These are phyloP conservation scores for Leptobrachium ailaonicum DNA, from an alignment of 2,113 vertebrate species.

Conservation along the genomic window DNA sequence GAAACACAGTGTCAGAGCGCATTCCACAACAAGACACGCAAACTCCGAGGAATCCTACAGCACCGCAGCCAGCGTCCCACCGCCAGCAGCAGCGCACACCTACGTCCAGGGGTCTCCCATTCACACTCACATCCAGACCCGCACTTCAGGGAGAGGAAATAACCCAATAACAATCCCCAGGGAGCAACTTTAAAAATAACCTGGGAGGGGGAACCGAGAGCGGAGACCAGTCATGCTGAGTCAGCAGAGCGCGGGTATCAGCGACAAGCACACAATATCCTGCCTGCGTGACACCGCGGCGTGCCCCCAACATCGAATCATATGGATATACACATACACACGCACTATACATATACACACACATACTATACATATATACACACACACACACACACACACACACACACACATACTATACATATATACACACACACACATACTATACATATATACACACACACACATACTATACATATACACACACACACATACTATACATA, in stretches of 20 bases:
- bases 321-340: constrained; percentile 5
- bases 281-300: neutral
- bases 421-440: neutral
- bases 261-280: constrained; percentile 21
- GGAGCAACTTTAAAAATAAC: constrained; percentile 28
- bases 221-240: constrained; percentile 39
- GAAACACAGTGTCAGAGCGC: neutral
- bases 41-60: no score
- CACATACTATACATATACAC: neutral
- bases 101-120: neutral
- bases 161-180: constrained; percentile 12
- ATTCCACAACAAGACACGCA: no score
- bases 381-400: neutral
- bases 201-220: constrained; percentile 30
- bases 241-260: constrained; percentile 37
- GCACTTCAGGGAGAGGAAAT: neutral
- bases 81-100: neutral
- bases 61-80: no score
- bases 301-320: constrained; percentile 19
- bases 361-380: neutral
- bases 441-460: neutral
- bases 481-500: neutral
- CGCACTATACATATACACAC: neutral
- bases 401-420: neutral
- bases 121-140: neutral